Conservation (phyloP, 2,797 vertebrate genomes). For the Siniperca scherzeri region DNA sequence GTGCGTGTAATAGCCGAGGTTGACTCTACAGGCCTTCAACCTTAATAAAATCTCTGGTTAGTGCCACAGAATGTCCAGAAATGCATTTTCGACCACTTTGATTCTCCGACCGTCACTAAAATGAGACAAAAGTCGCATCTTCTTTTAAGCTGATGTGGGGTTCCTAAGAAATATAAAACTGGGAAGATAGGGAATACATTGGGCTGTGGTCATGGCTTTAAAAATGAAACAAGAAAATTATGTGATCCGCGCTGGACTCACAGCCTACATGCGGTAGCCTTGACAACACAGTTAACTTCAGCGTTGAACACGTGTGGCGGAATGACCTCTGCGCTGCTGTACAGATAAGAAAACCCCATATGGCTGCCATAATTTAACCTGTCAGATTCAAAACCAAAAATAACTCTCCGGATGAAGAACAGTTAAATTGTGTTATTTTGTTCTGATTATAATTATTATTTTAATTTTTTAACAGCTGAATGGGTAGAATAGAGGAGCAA, state of each 20-base stretch:
- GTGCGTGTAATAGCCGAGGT: slow-evolving; percentile 25
- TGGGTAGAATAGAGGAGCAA: slow-evolving; percentile 14
- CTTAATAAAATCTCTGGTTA: slow-evolving; percentile 17
- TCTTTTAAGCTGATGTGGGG: neutral
- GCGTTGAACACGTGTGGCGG: slow-evolving; percentile 31
- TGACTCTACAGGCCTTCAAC: slow-evolving; percentile 13
- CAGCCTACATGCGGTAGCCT: slow-evolving; percentile 70
- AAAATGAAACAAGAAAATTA: slow-evolving; percentile 53
- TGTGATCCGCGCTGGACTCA: slow-evolving; percentile 43
- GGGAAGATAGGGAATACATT: neutral
- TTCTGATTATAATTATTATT: too few relatives aligned
- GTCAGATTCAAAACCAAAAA: slow-evolving; percentile 73
- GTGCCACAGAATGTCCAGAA: neutral
- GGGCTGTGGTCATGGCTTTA: slow-evolving; percentile 25
- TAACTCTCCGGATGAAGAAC: slow-evolving; percentile 66
- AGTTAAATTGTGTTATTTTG: slow-evolving; percentile 50
- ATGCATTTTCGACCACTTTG: neutral
- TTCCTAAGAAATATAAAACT: slow-evolving; percentile 12
- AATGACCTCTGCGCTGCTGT: slow-evolving; percentile 70
- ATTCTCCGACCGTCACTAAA: neutral
- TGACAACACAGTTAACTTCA: slow-evolving; percentile 78
- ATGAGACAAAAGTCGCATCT: slow-evolving; percentile 2
- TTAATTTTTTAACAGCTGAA: slow-evolving; percentile 14
- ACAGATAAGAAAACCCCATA: slow-evolving; percentile 73
- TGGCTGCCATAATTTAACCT: slow-evolving; percentile 76